Percentiles rank a stretch among this genome's conserved stretches.
Evolutionary conservation across 2,888 invertebrate species (phyloP).

Genomic region (Chaitophorus viminalis): DNA sequence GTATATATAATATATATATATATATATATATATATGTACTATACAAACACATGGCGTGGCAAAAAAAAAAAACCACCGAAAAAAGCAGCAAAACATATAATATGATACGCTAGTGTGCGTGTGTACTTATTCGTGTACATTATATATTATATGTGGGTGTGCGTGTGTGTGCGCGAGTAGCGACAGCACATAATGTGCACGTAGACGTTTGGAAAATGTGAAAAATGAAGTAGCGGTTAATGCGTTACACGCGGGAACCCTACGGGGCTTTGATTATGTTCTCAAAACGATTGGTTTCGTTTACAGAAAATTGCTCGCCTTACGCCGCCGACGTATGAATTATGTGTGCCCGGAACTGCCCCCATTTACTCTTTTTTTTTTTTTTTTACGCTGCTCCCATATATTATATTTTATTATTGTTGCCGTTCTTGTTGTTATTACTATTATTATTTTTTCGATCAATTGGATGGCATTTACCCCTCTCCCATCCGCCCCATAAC

Average conservation of each 20-base stretch:
- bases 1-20: too few species aligned
- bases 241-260: slow-evolving; percentile 57
- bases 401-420: slow-evolving; percentile 33
- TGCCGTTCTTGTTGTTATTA: slow-evolving; percentile 34
- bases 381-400: slow-evolving; percentile 40
- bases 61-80: slow-evolving; percentile 3
- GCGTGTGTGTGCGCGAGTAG: background rate
- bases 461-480: slow-evolving; percentile 50
- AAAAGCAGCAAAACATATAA: slow-evolving; percentile 1
- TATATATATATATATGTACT: too few species aligned
- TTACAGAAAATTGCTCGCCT: slow-evolving; percentile 61
- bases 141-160: background rate
- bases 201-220: slow-evolving; percentile 61
- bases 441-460: slow-evolving; percentile 49
- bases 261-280: slow-evolving; percentile 62
- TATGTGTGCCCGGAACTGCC: slow-evolving; percentile 62
- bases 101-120: background rate
- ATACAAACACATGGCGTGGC: background rate
- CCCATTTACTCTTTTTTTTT: slow-evolving; percentile 56
- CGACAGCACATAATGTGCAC: slow-evolving; percentile 47
- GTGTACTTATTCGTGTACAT: too few species aligned
- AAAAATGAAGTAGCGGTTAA: slow-evolving; percentile 62
- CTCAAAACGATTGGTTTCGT: slow-evolving; percentile 62
- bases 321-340: slow-evolving; percentile 49
- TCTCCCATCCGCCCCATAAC: background rate